Evolutionary conservation across 1,140 invertebrate genomes (phyloP).

Genomic region (Calephelis virginiensis): DNA sequence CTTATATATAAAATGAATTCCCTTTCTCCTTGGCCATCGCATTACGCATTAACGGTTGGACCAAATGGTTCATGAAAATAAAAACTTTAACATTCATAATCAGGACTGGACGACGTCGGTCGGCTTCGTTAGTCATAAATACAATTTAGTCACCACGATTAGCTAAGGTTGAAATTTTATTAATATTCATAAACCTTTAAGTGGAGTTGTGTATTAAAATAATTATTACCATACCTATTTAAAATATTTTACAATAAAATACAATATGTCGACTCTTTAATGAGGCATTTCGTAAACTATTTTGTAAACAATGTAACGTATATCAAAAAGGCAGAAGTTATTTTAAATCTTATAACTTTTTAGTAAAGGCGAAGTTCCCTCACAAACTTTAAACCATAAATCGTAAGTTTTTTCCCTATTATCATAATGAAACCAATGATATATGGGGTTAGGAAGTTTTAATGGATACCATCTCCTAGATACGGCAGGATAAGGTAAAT

Average conservation of each 20-base stretch:
- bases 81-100: background rate
- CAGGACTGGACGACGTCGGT: too few species aligned
- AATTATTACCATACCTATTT: background rate
- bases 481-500: background rate
- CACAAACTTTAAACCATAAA: background rate
- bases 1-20: too few species aligned
- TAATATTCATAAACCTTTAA: background rate
- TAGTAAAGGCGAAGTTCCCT: background rate
- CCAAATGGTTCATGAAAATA: too few species aligned
- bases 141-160: too few species aligned
- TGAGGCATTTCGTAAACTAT: conserved; percentile 1
- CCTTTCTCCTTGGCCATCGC: too few species aligned
- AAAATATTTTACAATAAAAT: background rate
- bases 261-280: background rate
- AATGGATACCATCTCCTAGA: background rate
- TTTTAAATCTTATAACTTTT: background rate
- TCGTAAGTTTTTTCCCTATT: conserved; percentile 5
- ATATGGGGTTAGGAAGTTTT: background rate
- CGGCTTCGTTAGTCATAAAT: too few species aligned
- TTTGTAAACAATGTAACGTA: background rate
- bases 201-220: background rate
- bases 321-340: background rate
- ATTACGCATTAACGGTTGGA: too few species aligned
- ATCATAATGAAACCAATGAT: conserved; percentile 11
- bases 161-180: background rate